Percentiles rank a stretch among this genome's conserved stretches.
phyloP scores from a whole-genome alignment of 2,888 invertebrate genomes.

The Argyresthia albistria region DNA sequence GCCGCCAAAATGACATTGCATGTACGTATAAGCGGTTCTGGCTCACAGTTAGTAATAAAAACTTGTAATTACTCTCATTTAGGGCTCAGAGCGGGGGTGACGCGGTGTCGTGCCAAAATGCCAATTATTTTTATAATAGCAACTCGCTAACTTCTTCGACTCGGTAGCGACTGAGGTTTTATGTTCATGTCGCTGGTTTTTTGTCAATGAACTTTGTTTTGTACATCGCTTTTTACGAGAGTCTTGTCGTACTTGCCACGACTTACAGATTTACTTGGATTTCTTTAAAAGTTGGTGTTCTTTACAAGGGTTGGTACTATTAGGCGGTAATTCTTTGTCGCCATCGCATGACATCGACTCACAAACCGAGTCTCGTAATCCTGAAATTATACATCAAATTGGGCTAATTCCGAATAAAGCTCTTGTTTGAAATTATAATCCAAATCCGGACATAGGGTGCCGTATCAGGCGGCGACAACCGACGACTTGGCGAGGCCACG shows the following conservation, averaged over 20 bases:
- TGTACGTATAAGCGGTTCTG: constrained; percentile 51
- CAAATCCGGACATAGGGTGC: constrained; percentile 49
- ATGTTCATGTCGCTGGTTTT: no score
- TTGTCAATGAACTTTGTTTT: no score
- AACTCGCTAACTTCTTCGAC: constrained; percentile 25
- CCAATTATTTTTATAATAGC: constrained; percentile 56
- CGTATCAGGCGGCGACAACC: constrained; percentile 54
- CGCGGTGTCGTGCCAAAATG: constrained; percentile 64
- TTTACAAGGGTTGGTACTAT: no score
- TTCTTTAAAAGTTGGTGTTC: no score
- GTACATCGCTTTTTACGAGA: no score
- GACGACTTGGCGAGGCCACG: constrained; percentile 46
- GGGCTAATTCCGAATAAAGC: neutral
- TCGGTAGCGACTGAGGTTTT: no score
- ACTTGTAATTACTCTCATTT: constrained; percentile 69
- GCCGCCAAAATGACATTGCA: constrained; percentile 19
- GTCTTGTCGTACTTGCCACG: no score
- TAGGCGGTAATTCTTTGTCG: no score
- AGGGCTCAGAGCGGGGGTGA: constrained; percentile 52
- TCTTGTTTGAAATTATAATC: constrained; percentile 51
- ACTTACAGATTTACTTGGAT: no score
- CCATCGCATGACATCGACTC: no score
- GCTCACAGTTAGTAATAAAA: constrained; percentile 64
- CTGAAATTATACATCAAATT: no score
- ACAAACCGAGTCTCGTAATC: no score